Evolutionary conservation across 2,113 vertebrate genomes (phyloP).

Genomic region (Perca fluviatilis): DNA sequence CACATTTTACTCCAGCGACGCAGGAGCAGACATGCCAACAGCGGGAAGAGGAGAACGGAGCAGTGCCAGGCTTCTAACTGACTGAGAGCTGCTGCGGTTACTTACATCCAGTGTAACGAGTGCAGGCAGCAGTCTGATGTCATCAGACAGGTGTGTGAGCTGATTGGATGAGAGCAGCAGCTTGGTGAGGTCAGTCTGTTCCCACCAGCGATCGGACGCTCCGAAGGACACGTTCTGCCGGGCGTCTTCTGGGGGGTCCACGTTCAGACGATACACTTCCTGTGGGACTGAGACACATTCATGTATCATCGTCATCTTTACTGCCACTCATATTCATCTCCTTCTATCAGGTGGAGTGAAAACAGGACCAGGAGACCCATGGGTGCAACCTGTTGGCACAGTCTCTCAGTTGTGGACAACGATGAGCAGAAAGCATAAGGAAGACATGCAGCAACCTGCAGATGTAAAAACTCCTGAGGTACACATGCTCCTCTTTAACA

Average conservation of each 20-base stretch:
- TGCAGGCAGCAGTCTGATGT: constrained; percentile 89
- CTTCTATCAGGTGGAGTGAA: too few relatives aligned
- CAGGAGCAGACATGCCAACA: neutral
- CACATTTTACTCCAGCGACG: too few relatives aligned
- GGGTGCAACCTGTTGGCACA: too few relatives aligned
- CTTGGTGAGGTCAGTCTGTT: constrained; percentile 94
- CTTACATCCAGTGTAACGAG: constrained; percentile 91
- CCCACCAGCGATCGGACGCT: constrained; percentile 94
- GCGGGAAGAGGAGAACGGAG: neutral
- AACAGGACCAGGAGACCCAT: too few relatives aligned
- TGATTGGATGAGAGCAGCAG: constrained; percentile 94
- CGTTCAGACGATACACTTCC: constrained; percentile 92
- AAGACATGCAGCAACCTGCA: too few relatives aligned
- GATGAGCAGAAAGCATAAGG: too few relatives aligned
- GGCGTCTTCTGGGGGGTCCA: constrained; percentile 91
- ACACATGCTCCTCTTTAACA: too few relatives aligned
- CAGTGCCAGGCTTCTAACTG: neutral
- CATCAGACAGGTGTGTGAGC: constrained; percentile 89
- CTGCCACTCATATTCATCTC: too few relatives aligned
- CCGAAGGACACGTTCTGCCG: constrained; percentile 88
- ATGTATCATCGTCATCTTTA: too few relatives aligned
- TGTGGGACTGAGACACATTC: constrained; percentile 86
- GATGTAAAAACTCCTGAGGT: too few relatives aligned
- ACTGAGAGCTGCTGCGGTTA: neutral
- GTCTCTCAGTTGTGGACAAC: too few relatives aligned